A percentile compares a stretch with the other conserved stretches of the same genome.
These are phyloP conservation scores for Orthonyx spaldingii DNA, from an alignment of 2,113 vertebrate species.

Conservation along the genomic window DNA sequence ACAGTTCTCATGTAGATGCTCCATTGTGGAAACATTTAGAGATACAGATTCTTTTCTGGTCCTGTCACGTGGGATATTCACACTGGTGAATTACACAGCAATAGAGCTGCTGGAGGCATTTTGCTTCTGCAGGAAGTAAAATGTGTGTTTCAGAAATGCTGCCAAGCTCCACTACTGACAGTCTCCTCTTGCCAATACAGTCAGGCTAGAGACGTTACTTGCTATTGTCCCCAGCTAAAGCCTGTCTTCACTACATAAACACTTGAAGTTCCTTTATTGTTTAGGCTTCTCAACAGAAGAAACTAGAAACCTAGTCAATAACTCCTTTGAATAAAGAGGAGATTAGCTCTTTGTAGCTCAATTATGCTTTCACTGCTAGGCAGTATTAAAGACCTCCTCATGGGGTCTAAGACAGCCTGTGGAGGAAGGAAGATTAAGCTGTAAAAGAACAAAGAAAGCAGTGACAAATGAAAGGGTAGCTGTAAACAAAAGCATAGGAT, in stretches of 20 bases:
- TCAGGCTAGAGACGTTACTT: not conserved
- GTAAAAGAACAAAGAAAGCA: not conserved
- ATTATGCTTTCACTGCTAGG: not conserved
- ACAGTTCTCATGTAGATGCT: not conserved
- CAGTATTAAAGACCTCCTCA: not conserved
- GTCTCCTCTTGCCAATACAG: not conserved
- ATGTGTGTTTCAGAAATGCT: not conserved
- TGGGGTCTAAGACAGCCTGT: not conserved
- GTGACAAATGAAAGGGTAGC: not conserved
- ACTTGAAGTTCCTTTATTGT: not conserved
- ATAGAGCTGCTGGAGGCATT: not conserved
- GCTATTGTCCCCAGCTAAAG: not conserved
- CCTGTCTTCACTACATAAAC: not conserved
- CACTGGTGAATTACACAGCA: not conserved
- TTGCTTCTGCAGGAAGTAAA: not conserved
- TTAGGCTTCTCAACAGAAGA: not conserved
- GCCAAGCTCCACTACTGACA: not conserved
- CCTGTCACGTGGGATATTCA: not conserved
- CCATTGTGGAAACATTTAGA: not conserved
- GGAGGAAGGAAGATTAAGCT: not conserved
- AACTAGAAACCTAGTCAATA: not conserved
- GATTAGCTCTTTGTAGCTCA: constrained; percentile 8
- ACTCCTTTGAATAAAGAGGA: not conserved
- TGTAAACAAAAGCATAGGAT: not conserved
- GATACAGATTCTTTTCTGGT: not conserved